Conservation (phyloP, 2,888 invertebrate genomes). For the Melinopterus prodromus region DNA sequence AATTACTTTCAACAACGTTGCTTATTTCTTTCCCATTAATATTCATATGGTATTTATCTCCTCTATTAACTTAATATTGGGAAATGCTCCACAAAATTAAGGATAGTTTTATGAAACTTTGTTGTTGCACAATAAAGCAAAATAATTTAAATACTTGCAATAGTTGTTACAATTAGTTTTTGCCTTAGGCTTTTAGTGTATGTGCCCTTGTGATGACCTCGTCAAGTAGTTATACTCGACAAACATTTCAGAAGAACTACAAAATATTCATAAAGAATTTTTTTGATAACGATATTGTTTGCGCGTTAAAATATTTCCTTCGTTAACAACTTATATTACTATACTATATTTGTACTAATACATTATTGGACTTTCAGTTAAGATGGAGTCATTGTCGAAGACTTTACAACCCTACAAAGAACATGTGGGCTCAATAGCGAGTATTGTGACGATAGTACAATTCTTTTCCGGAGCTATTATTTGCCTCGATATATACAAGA, state of each 20-base stretch:
- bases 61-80: neutral
- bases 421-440: slow-evolving; percentile 72
- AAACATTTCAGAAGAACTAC: no score
- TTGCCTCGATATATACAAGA: slow-evolving; percentile 77
- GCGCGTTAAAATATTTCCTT: neutral
- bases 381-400: slow-evolving; percentile 64
- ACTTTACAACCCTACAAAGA: slow-evolving; percentile 73
- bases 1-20: neutral
- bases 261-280: neutral
- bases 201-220: neutral
- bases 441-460: slow-evolving; percentile 79
- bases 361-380: slow-evolving; percentile 22
- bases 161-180: neutral
- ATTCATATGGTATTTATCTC: neutral
- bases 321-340: slow-evolving; percentile 11
- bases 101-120: neutral
- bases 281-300: neutral
- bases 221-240: no score
- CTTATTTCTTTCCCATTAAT: neutral
- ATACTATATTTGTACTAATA: neutral
- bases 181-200: no score
- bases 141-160: neutral
- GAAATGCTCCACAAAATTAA: neutral
- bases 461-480: slow-evolving; percentile 83
- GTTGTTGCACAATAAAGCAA: neutral